Base-by-base conservation (phyloP, 2,888 invertebrate species). In the Arrhopalites spinosus region DNA sequence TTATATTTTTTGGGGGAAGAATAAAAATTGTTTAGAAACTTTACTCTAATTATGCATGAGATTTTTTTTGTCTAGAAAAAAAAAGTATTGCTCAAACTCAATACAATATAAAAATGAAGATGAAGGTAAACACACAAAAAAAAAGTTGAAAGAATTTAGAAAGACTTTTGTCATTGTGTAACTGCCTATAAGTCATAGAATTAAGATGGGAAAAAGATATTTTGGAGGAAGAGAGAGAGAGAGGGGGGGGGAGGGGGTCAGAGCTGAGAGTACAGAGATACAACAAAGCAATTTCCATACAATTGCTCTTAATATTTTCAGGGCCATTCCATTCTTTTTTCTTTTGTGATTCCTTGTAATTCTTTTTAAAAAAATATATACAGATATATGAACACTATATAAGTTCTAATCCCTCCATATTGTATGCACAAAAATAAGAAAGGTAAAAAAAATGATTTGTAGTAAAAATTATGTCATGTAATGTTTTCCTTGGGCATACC, bases 261-360 rank as follows among this genome's bases (percentile, higher is more conserved):
- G 15, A n/a, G 2, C 50, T n/a, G 50, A 8, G 15, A 50, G 17
- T 17, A 36, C n/a, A 50, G 50, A 63, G 25, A 11, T 7, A 36
- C 36, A 59, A 59, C 25, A 63, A 63, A 63, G n/a, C 47, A 25
- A 71, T 71, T 71, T 71, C 71, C 71, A 71, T 71, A 71, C 71
- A 71, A 71, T 71, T 61, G 71, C 25, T 67, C 67, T 45, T 17
- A 43, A 36, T 67, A 29, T 43, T 45, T 66, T n/a, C 50, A 50
- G 3, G 50, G 50, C 50, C 50, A 50, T 50, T 50, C 50, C 50
- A 50, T 50, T 50, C 50, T 17, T 13, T n/a, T n/a, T 50, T 50
- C 17, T 36, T 36, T 36, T 50, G 50, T 50, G n/a, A 50, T 50
- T 50, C 17, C n/a, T n/a, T 50, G 17, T 50, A 15, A n/a, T n/a